Base-by-base conservation (phyloP, 2,797 vertebrate species). In the Zalophus californianus region DNA sequence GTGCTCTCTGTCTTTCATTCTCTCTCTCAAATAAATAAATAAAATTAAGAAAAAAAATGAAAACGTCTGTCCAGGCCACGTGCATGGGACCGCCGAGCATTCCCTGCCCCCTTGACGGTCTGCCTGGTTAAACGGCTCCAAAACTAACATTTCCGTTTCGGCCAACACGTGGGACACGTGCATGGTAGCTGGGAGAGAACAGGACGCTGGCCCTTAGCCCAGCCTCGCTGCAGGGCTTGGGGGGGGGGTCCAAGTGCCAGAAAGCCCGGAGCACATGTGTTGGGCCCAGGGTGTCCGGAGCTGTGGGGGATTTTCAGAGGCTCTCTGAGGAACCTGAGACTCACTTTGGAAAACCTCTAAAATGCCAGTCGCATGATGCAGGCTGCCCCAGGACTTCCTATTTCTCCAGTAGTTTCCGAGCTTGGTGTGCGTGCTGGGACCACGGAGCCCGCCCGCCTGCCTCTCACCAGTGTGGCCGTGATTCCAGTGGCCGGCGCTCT, bases 81-180 rank as follows among this genome's bases (percentile, higher is more conserved):
- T 10, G 6, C 16, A 2, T 2, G 3, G 77, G 44, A 20, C n/a
- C 1, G 7, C 15, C 16, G 13, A 0, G 18, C 7, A 7, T 3
- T 54, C 50, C 2, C 38, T 62, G n/a, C n/a, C n/a, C 2, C 13
- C 16, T 20, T 7, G 70, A 13, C 9, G 8, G 62, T 29, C 25
- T 3, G 18, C 27, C 50, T 38, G 25, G 32, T 78, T 1, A 38
- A 20, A 5, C n/a, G 4, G 16, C 44, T 64, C 58, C 72, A 7
- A 1, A 50, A 16, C 44, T 6, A 16, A n/a, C 54, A 16, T 1
- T n/a, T 35, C 29, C 0, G 5, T 60, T 16, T 15, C 14, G 13
- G 15, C 9, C 23, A 2, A 25, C 60, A 25, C 27, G 15, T 27
- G 21, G 72, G 56, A 6, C 16, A 2, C 25, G 48, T 27, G 62